Evolutionary conservation across 2,113 vertebrate genomes (phyloP).

Genomic region (Mus spicilegus): DNA sequence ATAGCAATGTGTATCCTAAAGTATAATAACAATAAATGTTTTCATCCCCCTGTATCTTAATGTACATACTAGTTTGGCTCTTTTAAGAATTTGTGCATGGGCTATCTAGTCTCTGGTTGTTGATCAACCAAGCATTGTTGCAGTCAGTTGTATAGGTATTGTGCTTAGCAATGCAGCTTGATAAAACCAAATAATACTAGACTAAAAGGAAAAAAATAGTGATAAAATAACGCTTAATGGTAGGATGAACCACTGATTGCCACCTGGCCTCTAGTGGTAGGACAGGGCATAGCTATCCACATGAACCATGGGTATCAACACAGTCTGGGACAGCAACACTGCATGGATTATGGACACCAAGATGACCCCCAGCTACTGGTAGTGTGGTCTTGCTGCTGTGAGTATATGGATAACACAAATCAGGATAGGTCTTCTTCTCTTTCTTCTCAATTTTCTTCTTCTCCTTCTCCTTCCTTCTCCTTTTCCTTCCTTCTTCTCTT

Average conservation of each 20-base stretch:
- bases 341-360: neutral
- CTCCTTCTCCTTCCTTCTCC: too few relatives aligned
- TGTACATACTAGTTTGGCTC: neutral
- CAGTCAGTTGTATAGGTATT: neutral
- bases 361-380: neutral
- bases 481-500: too few relatives aligned
- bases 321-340: neutral
- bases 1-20: neutral
- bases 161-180: neutral
- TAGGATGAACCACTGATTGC: neutral
- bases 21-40: neutral
- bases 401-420: neutral
- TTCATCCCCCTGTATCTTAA: neutral
- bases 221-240: neutral
- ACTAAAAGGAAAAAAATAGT: neutral
- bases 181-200: neutral
- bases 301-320: neutral
- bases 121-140: neutral
- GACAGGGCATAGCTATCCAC: neutral
- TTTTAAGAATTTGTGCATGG: neutral
- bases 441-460: too few relatives aligned
- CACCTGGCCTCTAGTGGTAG: neutral
- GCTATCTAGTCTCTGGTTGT: neutral
- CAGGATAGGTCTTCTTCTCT: neutral
- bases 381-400: neutral